Evolutionary conservation across 2,797 vertebrate species (phyloP), one percentile per base, ranked within the genome.

Genomic region (Psittacula echo): DNA sequence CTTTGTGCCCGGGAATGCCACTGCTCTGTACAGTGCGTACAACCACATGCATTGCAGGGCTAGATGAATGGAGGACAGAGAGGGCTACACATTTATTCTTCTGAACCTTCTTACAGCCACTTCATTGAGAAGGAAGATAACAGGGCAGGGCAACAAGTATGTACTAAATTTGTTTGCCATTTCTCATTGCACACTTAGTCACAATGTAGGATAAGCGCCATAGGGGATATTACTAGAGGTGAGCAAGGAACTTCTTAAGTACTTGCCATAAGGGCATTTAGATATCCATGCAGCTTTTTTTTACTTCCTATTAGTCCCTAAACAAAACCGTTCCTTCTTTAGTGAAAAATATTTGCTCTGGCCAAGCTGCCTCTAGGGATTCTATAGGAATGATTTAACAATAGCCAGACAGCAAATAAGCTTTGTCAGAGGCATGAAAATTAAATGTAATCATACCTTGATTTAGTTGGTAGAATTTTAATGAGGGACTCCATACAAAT

Each of bases 401-500:
- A 39, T 70, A 84, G 50, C 62, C 74, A 58, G 70, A 90, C 89
- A 87, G 18, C 26, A 94, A 89, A 85, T 75, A 80, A 65, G 29
- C 48, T 78, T 72, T 85, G 64, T 88, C 72, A 87, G 47, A 90
- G 11, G 39, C 44, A 71, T 42, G 47, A 93, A 97, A 93, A 90
- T 85, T 47, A 82, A 76, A 20, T 39, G 5, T 42, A 89, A 92
- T 92, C 70, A 76, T 76, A 86, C 83, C 67, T 91, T 87, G 65
- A 72, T 94, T 90, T 79, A 62, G 56, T 45, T 56, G 75, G 27
- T 73, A n/a, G 60, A 91, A 90, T 87, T 95, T 91, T 93, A 95
- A 66, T 0, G 1, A n/a, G 39, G 5, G 22, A 54, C 42, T 78
- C 22, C 8, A 27, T 54, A 45, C 7, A 82, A 81, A 86, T 90